Evolutionary conservation across 2,797 vertebrate species (phyloP).

Genomic region (Micropoecilia bifurca): DNA sequence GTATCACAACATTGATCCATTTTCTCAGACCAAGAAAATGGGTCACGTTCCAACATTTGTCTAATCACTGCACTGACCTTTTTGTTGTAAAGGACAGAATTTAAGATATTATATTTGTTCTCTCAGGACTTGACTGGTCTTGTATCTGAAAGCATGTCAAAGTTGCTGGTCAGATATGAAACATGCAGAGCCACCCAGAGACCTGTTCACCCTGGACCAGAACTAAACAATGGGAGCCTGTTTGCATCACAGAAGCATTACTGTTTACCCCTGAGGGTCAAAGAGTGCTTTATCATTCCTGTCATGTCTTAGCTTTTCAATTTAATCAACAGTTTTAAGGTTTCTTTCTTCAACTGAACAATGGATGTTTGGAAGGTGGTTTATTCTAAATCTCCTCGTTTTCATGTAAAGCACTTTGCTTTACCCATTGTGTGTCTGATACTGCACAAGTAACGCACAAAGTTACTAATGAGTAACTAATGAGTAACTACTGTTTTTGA

Average conservation of each 20-base stretch:
- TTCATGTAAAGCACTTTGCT: background rate
- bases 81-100: background rate
- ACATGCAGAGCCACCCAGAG: background rate
- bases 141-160: background rate
- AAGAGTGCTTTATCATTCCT: background rate
- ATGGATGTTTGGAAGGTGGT: background rate
- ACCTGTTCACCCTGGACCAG: background rate
- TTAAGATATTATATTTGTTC: background rate
- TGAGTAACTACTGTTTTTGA: conserved; percentile 14
- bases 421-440: background rate
- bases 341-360: background rate
- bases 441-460: background rate
- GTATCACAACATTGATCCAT: background rate
- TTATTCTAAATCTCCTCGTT: background rate
- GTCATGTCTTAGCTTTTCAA: background rate
- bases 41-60: background rate
- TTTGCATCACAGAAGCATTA: background rate
- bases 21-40: background rate
- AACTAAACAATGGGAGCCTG: background rate
- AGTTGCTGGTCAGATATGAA: background rate
- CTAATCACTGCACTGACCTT: background rate
- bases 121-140: background rate
- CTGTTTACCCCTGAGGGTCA: background rate
- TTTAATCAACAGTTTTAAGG: background rate
- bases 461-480: background rate